Evolutionary conservation across 2,113 vertebrate genomes (phyloP).

Genomic region (Oceanites oceanicus): DNA sequence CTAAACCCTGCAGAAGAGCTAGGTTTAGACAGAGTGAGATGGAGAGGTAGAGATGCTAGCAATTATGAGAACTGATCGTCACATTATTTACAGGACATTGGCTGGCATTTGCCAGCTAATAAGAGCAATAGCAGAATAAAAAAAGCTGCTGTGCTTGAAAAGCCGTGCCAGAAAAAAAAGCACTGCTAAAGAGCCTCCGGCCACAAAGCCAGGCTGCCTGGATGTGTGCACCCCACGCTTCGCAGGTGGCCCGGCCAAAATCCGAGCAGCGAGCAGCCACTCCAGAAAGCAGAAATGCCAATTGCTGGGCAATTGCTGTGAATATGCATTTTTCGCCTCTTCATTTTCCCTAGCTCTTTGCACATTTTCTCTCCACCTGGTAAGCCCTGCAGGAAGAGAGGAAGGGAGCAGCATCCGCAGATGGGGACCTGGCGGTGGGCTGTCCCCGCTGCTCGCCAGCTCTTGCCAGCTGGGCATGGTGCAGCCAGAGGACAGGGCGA

Average conservation of each 20-base stretch:
- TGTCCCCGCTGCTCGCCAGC: not conserved
- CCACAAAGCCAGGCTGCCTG: not conserved
- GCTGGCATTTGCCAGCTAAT: not conserved
- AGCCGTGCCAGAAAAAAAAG: not conserved
- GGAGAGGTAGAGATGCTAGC: not conserved
- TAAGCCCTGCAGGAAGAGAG: not conserved
- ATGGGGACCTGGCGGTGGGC: accelerated
- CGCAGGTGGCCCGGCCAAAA: not conserved
- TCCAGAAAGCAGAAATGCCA: not conserved
- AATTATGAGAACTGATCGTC: not conserved
- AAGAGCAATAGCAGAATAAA: not conserved
- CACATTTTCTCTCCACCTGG: not conserved
- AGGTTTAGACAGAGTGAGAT: not conserved
- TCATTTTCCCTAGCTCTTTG: not conserved
- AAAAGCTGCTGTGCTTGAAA: not conserved
- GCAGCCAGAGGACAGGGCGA: not conserved
- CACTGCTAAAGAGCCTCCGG: not conserved
- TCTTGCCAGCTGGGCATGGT: too few relatives aligned
- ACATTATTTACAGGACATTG: not conserved
- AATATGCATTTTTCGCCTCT: not conserved
- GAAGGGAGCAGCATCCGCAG: accelerated
- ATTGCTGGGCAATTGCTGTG: not conserved
- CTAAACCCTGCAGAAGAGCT: not conserved
- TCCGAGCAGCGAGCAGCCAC: not conserved
- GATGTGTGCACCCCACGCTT: accelerated